Conservation (phyloP, 2,797 vertebrate species). For the Chelon auratus region DNA sequence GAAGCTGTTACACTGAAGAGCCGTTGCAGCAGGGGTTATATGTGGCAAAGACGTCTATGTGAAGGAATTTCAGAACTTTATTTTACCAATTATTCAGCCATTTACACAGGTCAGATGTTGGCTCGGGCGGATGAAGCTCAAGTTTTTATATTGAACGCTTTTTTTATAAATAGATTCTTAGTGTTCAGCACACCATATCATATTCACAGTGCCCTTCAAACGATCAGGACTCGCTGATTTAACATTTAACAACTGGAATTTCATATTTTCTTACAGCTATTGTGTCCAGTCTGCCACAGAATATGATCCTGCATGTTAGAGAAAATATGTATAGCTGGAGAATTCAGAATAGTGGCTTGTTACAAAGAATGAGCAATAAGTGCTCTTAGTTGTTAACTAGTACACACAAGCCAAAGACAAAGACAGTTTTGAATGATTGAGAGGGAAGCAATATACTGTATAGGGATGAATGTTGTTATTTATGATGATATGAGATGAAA, state of each 20-base stretch:
- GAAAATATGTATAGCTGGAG: not conserved
- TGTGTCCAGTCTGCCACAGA: not conserved
- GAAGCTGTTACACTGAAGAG: conserved; percentile 30
- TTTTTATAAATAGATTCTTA: conserved; percentile 59
- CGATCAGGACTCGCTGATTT: conserved; percentile 19
- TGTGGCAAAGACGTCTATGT: conserved; percentile 13
- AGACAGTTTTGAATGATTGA: not conserved
- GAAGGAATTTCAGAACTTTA: conserved; percentile 4
- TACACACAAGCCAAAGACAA: not conserved
- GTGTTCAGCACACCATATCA: conserved; percentile 21
- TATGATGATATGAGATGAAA: too few relatives aligned
- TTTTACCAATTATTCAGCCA: conserved; percentile 51
- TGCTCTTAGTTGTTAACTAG: not conserved
- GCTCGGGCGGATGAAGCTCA: conserved; percentile 27
- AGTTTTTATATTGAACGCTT: conserved; percentile 16
- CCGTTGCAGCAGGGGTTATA: conserved; percentile 12
- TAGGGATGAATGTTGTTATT: too few relatives aligned
- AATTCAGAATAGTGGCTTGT: not conserved
- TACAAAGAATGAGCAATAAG: not conserved
- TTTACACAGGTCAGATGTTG: conserved; percentile 14
- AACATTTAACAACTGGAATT: not conserved
- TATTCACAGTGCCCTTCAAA: conserved; percentile 40
- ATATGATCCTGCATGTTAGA: not conserved
- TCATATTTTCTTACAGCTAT: not conserved
- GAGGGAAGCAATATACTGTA: not conserved